Conservation (phyloP, 1,140 invertebrate species). For the Frieseomelitta varia region DNA sequence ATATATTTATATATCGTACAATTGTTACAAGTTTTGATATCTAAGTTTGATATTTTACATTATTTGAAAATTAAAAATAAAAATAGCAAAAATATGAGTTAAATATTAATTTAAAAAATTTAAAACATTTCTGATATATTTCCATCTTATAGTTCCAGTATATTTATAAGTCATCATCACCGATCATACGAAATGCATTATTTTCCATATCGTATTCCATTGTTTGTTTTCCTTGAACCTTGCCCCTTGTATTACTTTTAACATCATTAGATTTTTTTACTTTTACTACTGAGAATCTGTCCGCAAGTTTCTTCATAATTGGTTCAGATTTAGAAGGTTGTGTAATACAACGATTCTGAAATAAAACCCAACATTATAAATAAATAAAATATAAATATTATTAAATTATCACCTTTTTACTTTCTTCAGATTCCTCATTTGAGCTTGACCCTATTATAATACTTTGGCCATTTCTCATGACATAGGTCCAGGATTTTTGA, state of each 20-base stretch:
- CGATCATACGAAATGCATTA: constrained; percentile 94
- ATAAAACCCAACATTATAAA: neutral
- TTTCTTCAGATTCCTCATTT: constrained; percentile 66
- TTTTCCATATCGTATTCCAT: constrained; percentile 88
- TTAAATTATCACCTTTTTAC: constrained; percentile 53
- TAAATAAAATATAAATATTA: constrained; percentile 11
- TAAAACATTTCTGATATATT: constrained; percentile 24
- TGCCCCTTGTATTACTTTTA: constrained; percentile 80
- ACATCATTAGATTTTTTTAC: constrained; percentile 76
- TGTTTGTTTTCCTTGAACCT: constrained; percentile 85
- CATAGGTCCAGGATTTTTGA: constrained; percentile 82
- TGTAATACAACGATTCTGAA: constrained; percentile 29
- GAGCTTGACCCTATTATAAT: constrained; percentile 71
- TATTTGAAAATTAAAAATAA: constrained; percentile 31
- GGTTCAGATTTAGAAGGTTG: constrained; percentile 74
- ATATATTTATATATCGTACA: constrained; percentile 31
- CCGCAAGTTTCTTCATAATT: constrained; percentile 80
- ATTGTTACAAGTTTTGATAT: constrained; percentile 32
- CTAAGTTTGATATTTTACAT: constrained; percentile 30
- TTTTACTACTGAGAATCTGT: constrained; percentile 77
- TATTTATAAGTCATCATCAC: constrained; percentile 92
- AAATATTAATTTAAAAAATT: constrained; percentile 29
- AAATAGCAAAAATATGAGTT: constrained; percentile 29
- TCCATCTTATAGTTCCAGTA: constrained; percentile 8
- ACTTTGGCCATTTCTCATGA: constrained; percentile 83